phyloP scores from a whole-genome alignment of 2,797 vertebrate species.

The Acanthopagrus latus region DNA sequence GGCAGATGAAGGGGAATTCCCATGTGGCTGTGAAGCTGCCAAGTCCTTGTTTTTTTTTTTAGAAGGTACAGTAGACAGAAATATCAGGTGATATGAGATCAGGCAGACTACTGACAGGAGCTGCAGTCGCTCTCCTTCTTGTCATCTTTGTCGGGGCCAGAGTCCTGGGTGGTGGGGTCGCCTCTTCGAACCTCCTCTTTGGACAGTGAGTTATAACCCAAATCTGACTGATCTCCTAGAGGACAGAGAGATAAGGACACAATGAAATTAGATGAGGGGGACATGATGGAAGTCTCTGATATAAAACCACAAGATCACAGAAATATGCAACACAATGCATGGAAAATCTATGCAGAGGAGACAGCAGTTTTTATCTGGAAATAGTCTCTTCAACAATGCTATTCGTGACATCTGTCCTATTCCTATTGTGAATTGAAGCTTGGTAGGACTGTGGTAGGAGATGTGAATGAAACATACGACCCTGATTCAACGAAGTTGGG shows the following conservation, averaged over 20 bases:
- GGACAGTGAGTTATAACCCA: conserved; percentile 91
- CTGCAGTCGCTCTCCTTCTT: conserved; percentile 94
- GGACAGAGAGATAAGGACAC: conserved; percentile 9
- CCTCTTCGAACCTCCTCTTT: conserved; percentile 93
- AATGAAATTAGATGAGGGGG: neutral
- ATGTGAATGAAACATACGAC: conserved; percentile 13
- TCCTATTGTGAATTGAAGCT: conserved; percentile 1
- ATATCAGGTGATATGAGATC: conserved; percentile 28
- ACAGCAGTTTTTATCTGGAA: neutral
- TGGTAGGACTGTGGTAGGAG: neutral
- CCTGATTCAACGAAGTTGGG: too few relatives aligned
- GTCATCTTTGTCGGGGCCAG: conserved; percentile 86
- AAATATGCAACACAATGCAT: conserved; percentile 10
- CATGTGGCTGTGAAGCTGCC: conserved; percentile 17
- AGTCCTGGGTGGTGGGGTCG: conserved; percentile 78
- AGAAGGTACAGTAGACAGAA: conserved; percentile 24
- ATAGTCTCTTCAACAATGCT: neutral
- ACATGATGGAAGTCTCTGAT: neutral
- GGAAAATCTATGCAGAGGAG: conserved; percentile 12
- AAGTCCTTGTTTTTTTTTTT: conserved; percentile 5
- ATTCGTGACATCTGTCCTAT: neutral
- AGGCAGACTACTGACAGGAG: conserved; percentile 75
- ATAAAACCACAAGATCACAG: conserved; percentile 24
- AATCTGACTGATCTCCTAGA: conserved; percentile 92
- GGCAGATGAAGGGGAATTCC: conserved; percentile 49